Evolutionary conservation across 2,888 invertebrate species (phyloP).

Genomic region (Atethmia centrago): DNA sequence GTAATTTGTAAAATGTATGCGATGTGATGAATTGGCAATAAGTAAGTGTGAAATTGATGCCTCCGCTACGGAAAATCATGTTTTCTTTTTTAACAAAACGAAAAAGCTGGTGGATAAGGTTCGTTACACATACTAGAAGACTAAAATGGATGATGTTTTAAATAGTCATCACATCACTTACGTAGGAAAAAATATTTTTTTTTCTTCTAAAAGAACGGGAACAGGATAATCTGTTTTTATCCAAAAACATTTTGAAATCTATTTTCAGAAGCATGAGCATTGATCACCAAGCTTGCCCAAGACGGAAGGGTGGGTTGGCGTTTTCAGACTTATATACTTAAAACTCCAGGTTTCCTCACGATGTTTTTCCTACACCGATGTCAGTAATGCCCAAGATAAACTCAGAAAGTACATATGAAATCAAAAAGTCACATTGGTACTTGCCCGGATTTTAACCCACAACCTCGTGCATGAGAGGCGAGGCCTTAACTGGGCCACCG

Average conservation of each 20-base stretch:
- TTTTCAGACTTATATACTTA: too few relatives aligned
- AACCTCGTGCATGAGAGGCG: too few relatives aligned
- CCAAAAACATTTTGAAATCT: neutral
- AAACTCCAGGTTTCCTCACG: too few relatives aligned
- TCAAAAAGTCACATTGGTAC: too few relatives aligned
- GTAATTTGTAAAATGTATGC: constrained; percentile 53
- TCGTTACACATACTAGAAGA: neutral
- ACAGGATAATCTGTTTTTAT: constrained; percentile 8
- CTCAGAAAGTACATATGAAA: too few relatives aligned
- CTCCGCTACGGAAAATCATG: constrained; percentile 2
- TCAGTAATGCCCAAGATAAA: too few relatives aligned
- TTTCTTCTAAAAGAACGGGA: neutral
- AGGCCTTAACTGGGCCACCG: too few relatives aligned
- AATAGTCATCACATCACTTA: neutral
- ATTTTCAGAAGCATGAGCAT: constrained; percentile 12
- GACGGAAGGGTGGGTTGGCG: too few relatives aligned
- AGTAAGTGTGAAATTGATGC: constrained; percentile 44
- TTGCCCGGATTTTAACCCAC: too few relatives aligned
- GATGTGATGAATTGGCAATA: constrained; percentile 51
- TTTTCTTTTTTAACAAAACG: constrained; percentile 27
- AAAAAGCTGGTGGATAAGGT: neutral
- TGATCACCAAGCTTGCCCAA: too few relatives aligned
- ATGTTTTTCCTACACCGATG: too few relatives aligned
- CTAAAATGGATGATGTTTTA: neutral
- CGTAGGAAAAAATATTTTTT: neutral